Percentiles rank a stretch among this genome's conserved stretches.
These are phyloP conservation scores for Eupithecia centaureata DNA, from an alignment of 2,888 invertebrate genomes.

Conservation along the genomic window DNA sequence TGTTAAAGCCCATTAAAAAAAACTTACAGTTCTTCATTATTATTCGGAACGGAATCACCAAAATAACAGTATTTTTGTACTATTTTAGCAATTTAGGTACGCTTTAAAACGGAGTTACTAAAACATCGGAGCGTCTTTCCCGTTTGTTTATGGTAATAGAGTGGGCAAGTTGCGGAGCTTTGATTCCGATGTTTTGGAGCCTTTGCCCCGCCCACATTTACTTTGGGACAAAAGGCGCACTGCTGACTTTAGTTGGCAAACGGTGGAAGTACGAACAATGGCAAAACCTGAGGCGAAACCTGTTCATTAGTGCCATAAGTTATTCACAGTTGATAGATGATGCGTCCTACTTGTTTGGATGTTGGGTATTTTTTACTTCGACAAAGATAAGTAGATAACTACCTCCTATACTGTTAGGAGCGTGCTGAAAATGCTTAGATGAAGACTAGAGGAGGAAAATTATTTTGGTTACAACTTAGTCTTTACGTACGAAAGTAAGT, in stretches of 20 bases:
- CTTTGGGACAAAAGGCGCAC: conserved; percentile 56
- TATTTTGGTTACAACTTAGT: background rate
- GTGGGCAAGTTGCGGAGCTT: conserved; percentile 78
- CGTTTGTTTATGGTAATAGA: conserved; percentile 82
- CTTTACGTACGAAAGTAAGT: background rate
- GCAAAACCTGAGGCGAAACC: background rate
- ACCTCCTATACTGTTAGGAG: background rate
- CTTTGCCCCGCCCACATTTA: conserved; percentile 69
- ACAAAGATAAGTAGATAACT: background rate
- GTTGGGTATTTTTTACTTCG: background rate
- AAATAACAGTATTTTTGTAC: conserved; percentile 45
- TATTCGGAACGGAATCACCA: conserved; percentile 28
- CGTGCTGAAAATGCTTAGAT: background rate
- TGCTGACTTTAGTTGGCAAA: background rate
- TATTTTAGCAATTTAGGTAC: conserved; percentile 30
- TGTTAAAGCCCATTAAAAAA: no score
- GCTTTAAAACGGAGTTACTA: conserved; percentile 76
- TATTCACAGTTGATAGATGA: background rate
- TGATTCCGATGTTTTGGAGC: conserved; percentile 65
- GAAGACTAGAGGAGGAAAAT: background rate
- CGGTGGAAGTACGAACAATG: background rate
- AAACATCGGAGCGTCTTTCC: conserved; percentile 74
- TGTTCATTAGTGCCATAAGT: background rate
- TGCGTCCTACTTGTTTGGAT: background rate
- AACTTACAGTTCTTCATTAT: background rate